Conservation (phyloP, 2,888 invertebrate species). For the Melinopterus prodromus region DNA sequence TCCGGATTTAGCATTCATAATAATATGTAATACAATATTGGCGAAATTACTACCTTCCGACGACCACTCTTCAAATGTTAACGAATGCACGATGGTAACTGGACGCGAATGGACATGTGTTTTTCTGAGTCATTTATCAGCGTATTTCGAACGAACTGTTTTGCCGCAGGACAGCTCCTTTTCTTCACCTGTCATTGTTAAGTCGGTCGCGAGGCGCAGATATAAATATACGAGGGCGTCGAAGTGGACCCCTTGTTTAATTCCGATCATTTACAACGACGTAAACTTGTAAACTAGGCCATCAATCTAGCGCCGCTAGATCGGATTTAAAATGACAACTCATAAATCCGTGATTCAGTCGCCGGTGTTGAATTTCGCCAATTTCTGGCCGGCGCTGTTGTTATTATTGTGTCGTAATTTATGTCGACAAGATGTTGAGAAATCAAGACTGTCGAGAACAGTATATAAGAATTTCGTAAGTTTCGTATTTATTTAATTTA, state of each 20-base stretch:
- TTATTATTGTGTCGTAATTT: not conserved
- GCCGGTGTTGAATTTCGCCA: not conserved
- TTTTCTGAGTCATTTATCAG: not conserved
- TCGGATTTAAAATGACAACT: not conserved
- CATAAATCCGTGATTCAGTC: not conserved
- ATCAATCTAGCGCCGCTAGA: not conserved
- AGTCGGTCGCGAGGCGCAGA: not conserved
- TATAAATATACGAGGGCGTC: not conserved
- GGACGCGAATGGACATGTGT: not conserved
- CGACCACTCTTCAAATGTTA: not conserved
- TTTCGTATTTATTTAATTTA: too few relatives aligned
- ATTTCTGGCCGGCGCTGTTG: not conserved
- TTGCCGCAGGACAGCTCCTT: not conserved
- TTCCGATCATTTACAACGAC: not conserved
- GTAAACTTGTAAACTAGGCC: not conserved
- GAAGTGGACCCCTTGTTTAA: slow-evolving; percentile 4
- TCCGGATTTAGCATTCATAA: not conserved
- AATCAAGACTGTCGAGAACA: not conserved
- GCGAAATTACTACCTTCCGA: not conserved
- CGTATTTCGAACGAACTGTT: not conserved
- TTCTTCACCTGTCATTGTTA: slow-evolving; percentile 4
- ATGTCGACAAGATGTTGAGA: not conserved
- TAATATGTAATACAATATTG: not conserved
- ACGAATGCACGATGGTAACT: not conserved
- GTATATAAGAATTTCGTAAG: not conserved